Evolutionary conservation across 2,888 invertebrate species (phyloP), one percentile per base, ranked within the genome.

Genomic region (Andrena praecox): DNA sequence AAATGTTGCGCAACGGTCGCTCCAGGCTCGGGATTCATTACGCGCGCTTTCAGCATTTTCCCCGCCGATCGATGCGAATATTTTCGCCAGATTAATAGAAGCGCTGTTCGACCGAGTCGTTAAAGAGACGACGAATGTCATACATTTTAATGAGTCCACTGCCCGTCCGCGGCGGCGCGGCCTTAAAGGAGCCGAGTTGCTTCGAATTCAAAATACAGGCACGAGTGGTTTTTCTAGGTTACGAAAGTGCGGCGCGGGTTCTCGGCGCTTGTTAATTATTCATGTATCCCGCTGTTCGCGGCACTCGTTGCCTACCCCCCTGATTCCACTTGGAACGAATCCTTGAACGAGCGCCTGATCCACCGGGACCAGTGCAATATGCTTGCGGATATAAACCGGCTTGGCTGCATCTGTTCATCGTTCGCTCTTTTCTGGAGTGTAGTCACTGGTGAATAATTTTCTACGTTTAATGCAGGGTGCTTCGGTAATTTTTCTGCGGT

Each of bases 101-200:
- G 27, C 20, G 12, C 31, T 35, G 54, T 16, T 33, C 27, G 48
- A 33, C 20, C 16, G 29, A 31, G 10, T 54, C 24, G 29, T 62
- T 20, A 50, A 67, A 62, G 60, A 50, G 54, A 59, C 60, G 42
- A 42, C 48, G 70, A 60, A 67, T 71, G 67, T 78, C 79, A 67
- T 77, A 2, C 66, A 78, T 78, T 67, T 54, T 50, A 60, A 80
- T 78, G 66, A 62, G 27, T 16, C 10, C 27, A 5, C n/a, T 7
- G 74, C 48, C 48, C 54, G 54, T 27, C 62, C 27, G 31, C 52
- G 12, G 31, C 52, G 12, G 10, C 16, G 63, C 10, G 31, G n/a
- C 27, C 42, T 67, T 27, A 48, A 76, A 20, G 63, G 12, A 33
- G 59, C 33, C 27, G 27, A 50, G 60, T 60, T 77, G 27, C 24